Base-by-base conservation (phyloP, 2,888 invertebrate species). In the Pterobdella sp. region DNA sequence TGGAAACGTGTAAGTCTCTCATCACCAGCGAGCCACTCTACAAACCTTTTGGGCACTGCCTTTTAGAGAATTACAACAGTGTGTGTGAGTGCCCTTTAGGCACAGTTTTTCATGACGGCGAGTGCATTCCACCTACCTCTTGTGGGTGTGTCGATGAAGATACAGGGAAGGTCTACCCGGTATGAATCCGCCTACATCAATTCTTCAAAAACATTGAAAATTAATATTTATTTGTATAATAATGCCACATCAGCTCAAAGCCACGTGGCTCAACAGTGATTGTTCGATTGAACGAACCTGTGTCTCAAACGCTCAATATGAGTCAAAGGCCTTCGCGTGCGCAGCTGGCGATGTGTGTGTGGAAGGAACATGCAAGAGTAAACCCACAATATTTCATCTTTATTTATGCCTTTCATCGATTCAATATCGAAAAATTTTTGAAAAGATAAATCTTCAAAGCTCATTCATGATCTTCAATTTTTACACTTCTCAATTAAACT, bases 141-240 rank as follows among this genome's bases (percentile, higher is more conserved):
- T 68, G 68, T 42, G 68, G 68, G 37, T 68, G 68, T 29, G 22
- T 68, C 42, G 68, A 68, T 14, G 68, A 2, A 18, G 42, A n/a
- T n/a, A 68, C 68, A 10, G 68, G 68, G 3, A 32, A 18, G 2
- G 68, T 68, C 7, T 42, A 68, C 26, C 31, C 31, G 68, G 68
- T 68, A 22, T 2, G 63, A 26, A 14, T n/a, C n/a, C n/a, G n/a
- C n/a, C n/a, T n/a, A n/a, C n/a, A n/a, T n/a, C n/a, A n/a, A n/a
- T n/a, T n/a, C n/a, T n/a, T n/a, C n/a, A n/a, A n/a, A n/a, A n/a
- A n/a, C n/a, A n/a, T n/a, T n/a, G n/a, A n/a, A n/a, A n/a, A n/a
- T n/a, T n/a, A n/a, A n/a, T n/a, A n/a, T n/a, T n/a, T n/a, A n/a
- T n/a, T n/a, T n/a, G n/a, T n/a, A n/a, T 26, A 56, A 7, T 18